Evolutionary conservation across 2,797 vertebrate genomes (phyloP).

Genomic region (Numenius phaeopus): DNA sequence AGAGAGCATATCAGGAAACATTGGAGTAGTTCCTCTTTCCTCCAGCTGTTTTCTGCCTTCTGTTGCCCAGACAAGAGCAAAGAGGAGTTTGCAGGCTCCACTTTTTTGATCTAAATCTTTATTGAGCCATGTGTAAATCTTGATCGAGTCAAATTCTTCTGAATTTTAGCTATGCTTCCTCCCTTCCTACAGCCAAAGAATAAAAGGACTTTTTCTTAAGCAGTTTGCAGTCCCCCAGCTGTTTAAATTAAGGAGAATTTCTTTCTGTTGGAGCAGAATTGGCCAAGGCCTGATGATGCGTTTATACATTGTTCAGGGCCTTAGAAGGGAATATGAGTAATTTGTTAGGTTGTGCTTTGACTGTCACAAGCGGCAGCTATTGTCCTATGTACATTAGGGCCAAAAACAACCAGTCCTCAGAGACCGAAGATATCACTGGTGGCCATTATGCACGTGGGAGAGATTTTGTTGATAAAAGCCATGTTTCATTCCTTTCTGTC

Average conservation of each 20-base stretch:
- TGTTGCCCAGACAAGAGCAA: not conserved
- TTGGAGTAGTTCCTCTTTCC: not conserved
- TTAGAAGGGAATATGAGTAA: not conserved
- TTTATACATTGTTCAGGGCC: not conserved
- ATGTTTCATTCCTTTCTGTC: not conserved
- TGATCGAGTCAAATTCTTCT: not conserved
- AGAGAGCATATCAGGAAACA: not conserved
- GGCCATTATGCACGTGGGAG: not conserved
- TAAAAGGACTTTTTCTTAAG: not conserved
- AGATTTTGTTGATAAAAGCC: not conserved
- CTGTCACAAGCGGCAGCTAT: not conserved
- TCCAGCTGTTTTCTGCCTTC: not conserved
- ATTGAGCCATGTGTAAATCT: not conserved
- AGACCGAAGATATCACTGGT: not conserved
- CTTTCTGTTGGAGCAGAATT: not conserved
- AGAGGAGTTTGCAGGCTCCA: not conserved
- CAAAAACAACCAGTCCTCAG: not conserved
- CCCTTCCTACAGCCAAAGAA: not conserved
- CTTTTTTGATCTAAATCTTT: not conserved
- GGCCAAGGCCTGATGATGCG: not conserved
- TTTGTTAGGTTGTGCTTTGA: not conserved
- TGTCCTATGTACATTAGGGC: not conserved
- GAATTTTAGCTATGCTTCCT: not conserved
- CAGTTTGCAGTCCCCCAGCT: not conserved
- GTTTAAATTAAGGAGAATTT: not conserved